These are phyloP conservation scores for Magallana angulata DNA, from an alignment of 1,140 invertebrate species.

Conservation along the genomic window DNA sequence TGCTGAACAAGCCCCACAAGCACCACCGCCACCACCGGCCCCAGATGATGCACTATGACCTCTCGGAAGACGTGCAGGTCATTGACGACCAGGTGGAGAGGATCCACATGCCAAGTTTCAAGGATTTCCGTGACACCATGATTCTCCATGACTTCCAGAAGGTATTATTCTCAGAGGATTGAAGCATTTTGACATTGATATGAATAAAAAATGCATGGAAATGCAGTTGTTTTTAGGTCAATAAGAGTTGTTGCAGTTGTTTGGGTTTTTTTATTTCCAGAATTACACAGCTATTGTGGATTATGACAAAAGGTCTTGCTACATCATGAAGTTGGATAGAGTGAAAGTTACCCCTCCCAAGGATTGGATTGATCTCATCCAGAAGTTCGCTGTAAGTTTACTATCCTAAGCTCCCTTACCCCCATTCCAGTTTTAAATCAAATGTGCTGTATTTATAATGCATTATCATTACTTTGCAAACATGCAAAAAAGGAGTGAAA, in stretches of 20 bases:
- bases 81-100: slow-evolving; percentile 87
- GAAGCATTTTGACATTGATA: too few species aligned
- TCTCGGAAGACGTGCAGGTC: slow-evolving; percentile 83
- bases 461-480: too few species aligned
- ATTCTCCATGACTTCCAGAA: slow-evolving; percentile 94
- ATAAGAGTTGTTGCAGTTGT: background rate
- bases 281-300: slow-evolving; percentile 92
- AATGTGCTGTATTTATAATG: too few species aligned
- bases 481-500: too few species aligned
- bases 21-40: slow-evolving; percentile 9
- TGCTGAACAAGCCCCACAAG: background rate
- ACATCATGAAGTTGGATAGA: slow-evolving; percentile 92
- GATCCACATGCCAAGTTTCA: slow-evolving; percentile 90
- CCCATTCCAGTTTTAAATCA: too few species aligned
- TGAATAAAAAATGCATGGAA: slow-evolving; percentile 62
- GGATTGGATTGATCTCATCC: slow-evolving; percentile 88
- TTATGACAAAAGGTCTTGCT: slow-evolving; percentile 87
- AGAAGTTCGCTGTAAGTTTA: slow-evolving; percentile 87
- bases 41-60: background rate
- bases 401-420: too few species aligned
- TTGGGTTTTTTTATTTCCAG: slow-evolving; percentile 66
- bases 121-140: slow-evolving; percentile 86
- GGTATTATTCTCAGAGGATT: slow-evolving; percentile 73
- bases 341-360: slow-evolving; percentile 86
- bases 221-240: background rate